Percentiles rank a stretch among this genome's conserved stretches.
phyloP scores from a whole-genome alignment of 2,113 vertebrate species.

The Mola mola region DNA sequence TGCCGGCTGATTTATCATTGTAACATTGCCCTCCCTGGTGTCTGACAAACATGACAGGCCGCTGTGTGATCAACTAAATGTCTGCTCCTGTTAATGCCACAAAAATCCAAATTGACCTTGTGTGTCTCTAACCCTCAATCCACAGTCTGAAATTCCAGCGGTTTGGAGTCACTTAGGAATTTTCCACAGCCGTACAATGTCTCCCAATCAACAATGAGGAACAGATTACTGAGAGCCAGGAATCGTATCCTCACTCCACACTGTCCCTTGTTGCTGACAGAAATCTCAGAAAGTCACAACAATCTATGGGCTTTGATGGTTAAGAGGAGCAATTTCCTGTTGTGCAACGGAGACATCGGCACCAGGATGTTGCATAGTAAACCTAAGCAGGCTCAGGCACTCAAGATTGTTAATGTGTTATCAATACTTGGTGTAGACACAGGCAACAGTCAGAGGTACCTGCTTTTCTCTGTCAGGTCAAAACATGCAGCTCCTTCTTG shows the following conservation, averaged over 20 bases:
- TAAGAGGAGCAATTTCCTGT: slow-evolving; percentile 59
- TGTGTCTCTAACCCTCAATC: slow-evolving; percentile 79
- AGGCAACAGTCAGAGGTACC: slow-evolving; percentile 9
- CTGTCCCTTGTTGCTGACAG: slow-evolving; percentile 69
- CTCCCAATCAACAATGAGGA: slow-evolving; percentile 81
- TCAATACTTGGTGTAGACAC: slow-evolving; percentile 3
- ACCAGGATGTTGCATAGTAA: slow-evolving; percentile 1
- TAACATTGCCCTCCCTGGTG: slow-evolving; percentile 52
- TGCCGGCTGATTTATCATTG: slow-evolving; percentile 19
- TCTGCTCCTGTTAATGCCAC: slow-evolving; percentile 62
- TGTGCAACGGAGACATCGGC: slow-evolving; percentile 37
- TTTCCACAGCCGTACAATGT: slow-evolving; percentile 78
- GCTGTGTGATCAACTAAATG: slow-evolving; percentile 41
- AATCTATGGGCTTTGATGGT: slow-evolving; percentile 36
- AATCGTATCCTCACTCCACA: slow-evolving; percentile 65
- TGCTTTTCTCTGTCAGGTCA: neutral
- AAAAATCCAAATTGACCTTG: slow-evolving; percentile 76
- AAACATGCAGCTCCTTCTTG: neutral
- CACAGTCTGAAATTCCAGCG: slow-evolving; percentile 82
- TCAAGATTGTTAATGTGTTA: slow-evolving; percentile 19
- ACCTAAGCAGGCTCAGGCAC: neutral
- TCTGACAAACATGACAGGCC: slow-evolving; percentile 46
- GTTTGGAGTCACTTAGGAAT: slow-evolving; percentile 80
- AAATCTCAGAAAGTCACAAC: slow-evolving; percentile 53
- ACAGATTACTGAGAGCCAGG: slow-evolving; percentile 75